Base-by-base conservation (phyloP, 2,797 vertebrate species). In the Enteromius paludinosus region DNA sequence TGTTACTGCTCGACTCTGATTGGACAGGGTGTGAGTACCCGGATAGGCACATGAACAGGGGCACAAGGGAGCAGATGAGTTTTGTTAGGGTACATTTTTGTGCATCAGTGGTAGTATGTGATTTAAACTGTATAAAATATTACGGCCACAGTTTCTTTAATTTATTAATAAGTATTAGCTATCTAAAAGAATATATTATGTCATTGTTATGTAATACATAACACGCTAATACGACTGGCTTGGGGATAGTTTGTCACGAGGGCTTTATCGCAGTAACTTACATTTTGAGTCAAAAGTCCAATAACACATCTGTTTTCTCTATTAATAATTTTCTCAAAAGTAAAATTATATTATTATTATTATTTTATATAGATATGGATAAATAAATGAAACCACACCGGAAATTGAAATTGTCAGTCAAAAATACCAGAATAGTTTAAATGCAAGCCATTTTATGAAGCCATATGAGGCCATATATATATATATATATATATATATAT, bases 11-110 rank as follows among this genome's bases (percentile, higher is more conserved):
- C 25, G 23, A 28, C 54, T 77, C 70, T 79, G 79, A 87, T 88
- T 87, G 86, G 87, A 54, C 61, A 56, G 35, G 25, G 11, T 5
- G 10, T 0, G 7, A 85, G 33, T 59, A 84, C 88, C 86, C 86
- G 88, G 88, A 90, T 88, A 45, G 59, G 54, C 87, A 89, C 87
- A 76, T 86, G 86, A 59, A 35, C 47, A 4, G 65, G 33, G 65
- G 72, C 73, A 18, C 45, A 70, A 77, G 61, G 12, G 18, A 30
- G n/a, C 28, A 23, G 75, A 65, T 49, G 11, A 23, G 52, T 61
- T 30, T 72, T 64, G 18, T 49, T 54, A 61, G 33, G 23, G 12
- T 20, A n/a, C 10, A 33, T 61, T 2, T 78, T 35, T 77, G 5
- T 38, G 28, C 62, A 30, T 3, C n/a, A 12, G 59, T 41, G 25